Percentiles rank a stretch among this genome's conserved stretches.
Conservation (phyloP, 2,797 vertebrate species). For the Staurois parvus region DNA sequence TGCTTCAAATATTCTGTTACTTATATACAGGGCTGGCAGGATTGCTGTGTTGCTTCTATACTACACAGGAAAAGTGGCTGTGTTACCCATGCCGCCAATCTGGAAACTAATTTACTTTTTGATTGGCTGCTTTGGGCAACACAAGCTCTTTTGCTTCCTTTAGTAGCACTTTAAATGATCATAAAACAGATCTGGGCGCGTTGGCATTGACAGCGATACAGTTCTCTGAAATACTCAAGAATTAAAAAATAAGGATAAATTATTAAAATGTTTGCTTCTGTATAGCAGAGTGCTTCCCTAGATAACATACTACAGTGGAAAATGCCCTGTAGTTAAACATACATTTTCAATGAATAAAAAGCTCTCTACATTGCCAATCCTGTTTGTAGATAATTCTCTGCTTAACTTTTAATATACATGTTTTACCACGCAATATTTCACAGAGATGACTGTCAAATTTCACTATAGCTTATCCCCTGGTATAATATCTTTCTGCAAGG, state of each 20-base stretch:
- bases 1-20: not conserved
- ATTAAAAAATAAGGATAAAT: constrained; percentile 24
- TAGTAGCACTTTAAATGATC: not conserved
- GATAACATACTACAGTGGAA: constrained; percentile 14
- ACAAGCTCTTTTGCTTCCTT: not conserved
- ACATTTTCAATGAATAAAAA: constrained; percentile 51
- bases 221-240: constrained; percentile 7
- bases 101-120: not conserved
- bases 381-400: constrained; percentile 62
- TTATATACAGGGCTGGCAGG: not conserved
- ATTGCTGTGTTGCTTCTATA: not conserved
- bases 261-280: constrained; percentile 41
- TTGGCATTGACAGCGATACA: not conserved
- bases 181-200: not conserved
- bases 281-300: constrained; percentile 12
- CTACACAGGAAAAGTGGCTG: not conserved
- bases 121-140: not conserved
- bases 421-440: constrained; percentile 58
- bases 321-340: constrained; percentile 52
- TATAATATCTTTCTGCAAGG: constrained; percentile 35
- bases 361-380: constrained; percentile 3
- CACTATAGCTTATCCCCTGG: constrained; percentile 8
- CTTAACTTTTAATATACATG: constrained; percentile 64
- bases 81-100: not conserved
- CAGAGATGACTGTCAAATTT: constrained; percentile 23